Percentiles rank a stretch among this genome's conserved stretches.
These are phyloP conservation scores for Encarsia formosa DNA, from an alignment of 2,888 invertebrate species.

Conservation along the genomic window DNA sequence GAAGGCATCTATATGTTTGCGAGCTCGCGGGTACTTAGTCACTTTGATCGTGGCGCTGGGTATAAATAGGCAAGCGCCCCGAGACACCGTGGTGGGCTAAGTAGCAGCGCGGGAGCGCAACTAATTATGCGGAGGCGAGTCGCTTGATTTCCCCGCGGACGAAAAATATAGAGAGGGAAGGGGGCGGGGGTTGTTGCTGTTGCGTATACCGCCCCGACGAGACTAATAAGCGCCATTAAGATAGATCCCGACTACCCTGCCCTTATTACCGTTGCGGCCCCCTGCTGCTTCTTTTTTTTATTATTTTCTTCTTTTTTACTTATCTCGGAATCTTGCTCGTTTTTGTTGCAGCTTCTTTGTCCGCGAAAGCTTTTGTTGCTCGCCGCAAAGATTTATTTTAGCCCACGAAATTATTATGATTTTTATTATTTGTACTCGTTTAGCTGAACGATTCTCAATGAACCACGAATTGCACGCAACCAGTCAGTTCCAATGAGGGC, in stretches of 20 bases:
- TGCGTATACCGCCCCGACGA: conserved; percentile 40
- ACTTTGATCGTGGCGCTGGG: conserved; percentile 47
- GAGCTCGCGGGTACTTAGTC: conserved; percentile 39
- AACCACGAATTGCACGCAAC: no score
- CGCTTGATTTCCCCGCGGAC: conserved; percentile 51
- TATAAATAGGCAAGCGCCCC: conserved; percentile 36
- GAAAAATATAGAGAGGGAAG: conserved; percentile 42
- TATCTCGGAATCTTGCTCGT: neutral
- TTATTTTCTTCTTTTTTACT: neutral
- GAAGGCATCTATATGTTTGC: no score
- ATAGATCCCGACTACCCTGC: conserved; percentile 32
- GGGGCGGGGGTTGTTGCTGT: conserved; percentile 31
- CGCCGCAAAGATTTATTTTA: no score
- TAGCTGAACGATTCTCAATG: no score
- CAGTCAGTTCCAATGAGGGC: no score
- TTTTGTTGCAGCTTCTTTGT: neutral
- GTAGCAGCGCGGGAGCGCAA: conserved; percentile 42
- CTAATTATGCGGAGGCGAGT: conserved; percentile 48
- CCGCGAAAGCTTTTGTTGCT: neutral
- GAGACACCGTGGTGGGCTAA: conserved; percentile 38
- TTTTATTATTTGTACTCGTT: no score
- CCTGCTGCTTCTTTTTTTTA: neutral
- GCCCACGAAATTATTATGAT: no score
- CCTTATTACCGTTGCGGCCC: neutral
- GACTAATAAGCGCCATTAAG: conserved; percentile 51